Evolutionary conservation across 1,140 invertebrate species (phyloP).

Genomic region (Anthonomus grandis): DNA sequence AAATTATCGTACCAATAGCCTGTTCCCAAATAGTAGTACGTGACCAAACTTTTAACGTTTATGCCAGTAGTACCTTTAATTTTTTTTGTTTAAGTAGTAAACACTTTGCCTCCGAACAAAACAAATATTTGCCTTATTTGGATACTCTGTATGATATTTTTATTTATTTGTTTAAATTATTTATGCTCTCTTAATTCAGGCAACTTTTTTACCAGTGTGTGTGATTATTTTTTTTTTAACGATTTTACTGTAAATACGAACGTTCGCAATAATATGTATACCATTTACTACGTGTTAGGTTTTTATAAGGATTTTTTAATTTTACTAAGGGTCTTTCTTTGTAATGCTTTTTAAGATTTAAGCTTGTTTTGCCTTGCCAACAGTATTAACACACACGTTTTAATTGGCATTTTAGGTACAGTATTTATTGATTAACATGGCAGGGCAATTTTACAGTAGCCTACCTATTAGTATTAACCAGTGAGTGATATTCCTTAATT

Average conservation of each 20-base stretch:
- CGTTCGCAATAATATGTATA: constrained; percentile 24
- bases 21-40: constrained; percentile 30
- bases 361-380: constrained; percentile 6
- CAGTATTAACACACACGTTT: constrained; percentile 3
- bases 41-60: constrained; percentile 40
- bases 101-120: background rate
- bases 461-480: constrained; percentile 28
- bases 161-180: too few relatives aligned
- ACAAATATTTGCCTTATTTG: too few relatives aligned
- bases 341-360: constrained; percentile 21
- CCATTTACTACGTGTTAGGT: constrained; percentile 15
- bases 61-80: constrained; percentile 44
- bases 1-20: constrained; percentile 21
- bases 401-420: background rate
- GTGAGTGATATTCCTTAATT: constrained; percentile 26
- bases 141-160: constrained; percentile 14
- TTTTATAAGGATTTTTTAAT: constrained; percentile 20
- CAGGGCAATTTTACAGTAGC: constrained; percentile 12
- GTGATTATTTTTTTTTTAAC: constrained; percentile 10
- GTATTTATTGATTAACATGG: background rate
- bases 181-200: too few relatives aligned
- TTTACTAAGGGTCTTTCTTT: constrained; percentile 12
- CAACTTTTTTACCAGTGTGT: constrained; percentile 21
- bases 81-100: constrained; percentile 22
- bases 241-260: constrained; percentile 19